Evolutionary conservation across 1,140 invertebrate species (phyloP).

Genomic region (Ceratoteleas bidentatus): DNA sequence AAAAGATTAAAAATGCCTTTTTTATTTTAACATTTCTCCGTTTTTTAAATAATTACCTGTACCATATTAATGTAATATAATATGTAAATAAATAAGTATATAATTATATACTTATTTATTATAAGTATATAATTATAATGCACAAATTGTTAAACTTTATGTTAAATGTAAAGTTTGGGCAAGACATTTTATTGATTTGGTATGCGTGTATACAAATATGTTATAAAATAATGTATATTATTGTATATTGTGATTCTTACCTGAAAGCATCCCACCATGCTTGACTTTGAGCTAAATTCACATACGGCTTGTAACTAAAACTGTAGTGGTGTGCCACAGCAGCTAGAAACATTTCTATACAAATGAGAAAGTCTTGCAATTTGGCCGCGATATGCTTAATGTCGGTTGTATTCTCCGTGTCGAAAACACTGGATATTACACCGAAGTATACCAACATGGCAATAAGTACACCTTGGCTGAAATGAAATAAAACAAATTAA

Average conservation of each 20-base stretch:
- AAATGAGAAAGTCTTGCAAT: conserved; percentile 97
- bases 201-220: no score
- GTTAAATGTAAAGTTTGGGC: no score
- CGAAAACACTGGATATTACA: conserved; percentile 87
- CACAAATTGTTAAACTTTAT: no score
- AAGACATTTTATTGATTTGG: no score
- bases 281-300: conserved; percentile 81
- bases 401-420: conserved; percentile 84
- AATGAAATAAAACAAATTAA: conserved; percentile 54
- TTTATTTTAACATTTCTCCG: background rate
- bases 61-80: no score
- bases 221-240: no score
- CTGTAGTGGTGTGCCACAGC: conserved; percentile 97
- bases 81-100: no score
- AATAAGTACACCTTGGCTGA: conserved; percentile 95
- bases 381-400: conserved; percentile 88
- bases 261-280: conserved; percentile 84
- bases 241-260: no score
- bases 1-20: background rate
- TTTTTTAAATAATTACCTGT: no score
- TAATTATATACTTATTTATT: no score
- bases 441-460: conserved; percentile 91
- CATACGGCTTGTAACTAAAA: conserved; percentile 94
- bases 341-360: conserved; percentile 98
- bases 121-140: no score